These are phyloP conservation scores for Thamnophis sirtalis DNA, from an alignment of 2,113 vertebrate genomes.

Conservation along the genomic window DNA sequence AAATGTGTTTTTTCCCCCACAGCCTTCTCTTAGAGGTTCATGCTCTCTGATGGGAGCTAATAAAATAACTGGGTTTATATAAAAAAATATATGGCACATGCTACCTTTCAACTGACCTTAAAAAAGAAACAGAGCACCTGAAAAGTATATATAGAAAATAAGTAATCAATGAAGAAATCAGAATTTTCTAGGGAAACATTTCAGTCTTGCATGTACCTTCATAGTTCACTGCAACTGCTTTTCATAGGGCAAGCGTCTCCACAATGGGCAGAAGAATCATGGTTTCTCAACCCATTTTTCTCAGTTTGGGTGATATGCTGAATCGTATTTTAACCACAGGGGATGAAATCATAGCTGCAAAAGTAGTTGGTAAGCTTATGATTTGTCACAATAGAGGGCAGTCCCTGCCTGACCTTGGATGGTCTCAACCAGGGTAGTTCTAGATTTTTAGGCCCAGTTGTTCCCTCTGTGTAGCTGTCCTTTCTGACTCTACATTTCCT, in stretches of 20 bases:
- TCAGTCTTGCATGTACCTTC: not conserved
- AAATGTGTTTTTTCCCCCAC: not conserved
- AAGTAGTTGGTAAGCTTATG: not conserved
- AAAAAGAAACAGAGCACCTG: not conserved
- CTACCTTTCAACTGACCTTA: not conserved
- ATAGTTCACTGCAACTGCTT: not conserved
- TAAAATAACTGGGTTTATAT: not conserved
- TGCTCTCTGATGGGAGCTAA: not conserved
- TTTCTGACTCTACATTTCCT: conserved; percentile 24
- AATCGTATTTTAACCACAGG: not conserved
- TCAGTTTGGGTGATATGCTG: not conserved
- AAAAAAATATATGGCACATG: not conserved
- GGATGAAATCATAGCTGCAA: not conserved
- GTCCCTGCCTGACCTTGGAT: not conserved
- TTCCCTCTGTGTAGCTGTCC: not conserved
- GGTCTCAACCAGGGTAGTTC: not conserved
- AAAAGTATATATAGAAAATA: not conserved
- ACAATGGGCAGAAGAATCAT: not conserved
- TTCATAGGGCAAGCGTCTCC: not conserved
- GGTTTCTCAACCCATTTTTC: not conserved
- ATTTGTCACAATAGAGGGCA: not conserved
- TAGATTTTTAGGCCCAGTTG: conserved; percentile 17
- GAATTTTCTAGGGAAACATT: not conserved
- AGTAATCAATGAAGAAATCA: not conserved
- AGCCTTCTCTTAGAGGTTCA: not conserved